Conservation (phyloP, 2,888 invertebrate species). For the Dicroscelio sp. region DNA sequence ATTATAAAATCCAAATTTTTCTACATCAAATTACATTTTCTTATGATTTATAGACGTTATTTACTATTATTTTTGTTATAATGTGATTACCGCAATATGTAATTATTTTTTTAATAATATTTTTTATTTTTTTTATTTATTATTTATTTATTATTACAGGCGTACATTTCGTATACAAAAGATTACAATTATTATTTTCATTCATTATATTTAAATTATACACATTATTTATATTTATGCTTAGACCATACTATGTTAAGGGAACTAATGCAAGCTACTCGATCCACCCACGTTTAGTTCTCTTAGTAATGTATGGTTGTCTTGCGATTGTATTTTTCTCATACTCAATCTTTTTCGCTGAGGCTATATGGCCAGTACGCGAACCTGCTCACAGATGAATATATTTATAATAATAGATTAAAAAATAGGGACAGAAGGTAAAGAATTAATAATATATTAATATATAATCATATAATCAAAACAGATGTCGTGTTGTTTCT, state of each 20-base stretch:
- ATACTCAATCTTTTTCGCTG: neutral
- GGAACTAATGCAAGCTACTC: neutral
- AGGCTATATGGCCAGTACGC: neutral
- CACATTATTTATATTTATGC: too few relatives aligned
- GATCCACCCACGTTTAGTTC: neutral
- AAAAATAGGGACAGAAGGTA: neutral
- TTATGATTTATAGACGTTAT: too few relatives aligned
- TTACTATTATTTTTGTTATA: too few relatives aligned
- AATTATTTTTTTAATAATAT: too few relatives aligned
- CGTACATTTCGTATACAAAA: neutral
- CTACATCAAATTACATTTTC: too few relatives aligned
- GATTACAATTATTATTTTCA: neutral
- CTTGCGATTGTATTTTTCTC: too few relatives aligned
- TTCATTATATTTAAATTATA: neutral
- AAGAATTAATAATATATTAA: neutral
- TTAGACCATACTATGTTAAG: neutral
- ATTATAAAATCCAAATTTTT: too few relatives aligned
- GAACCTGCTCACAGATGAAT: neutral
- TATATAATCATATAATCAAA: neutral
- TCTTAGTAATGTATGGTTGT: too few relatives aligned
- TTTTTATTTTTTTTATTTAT: neutral
- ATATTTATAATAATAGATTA: neutral
- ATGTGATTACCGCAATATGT: too few relatives aligned
- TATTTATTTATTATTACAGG: neutral
- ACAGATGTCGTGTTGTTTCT: neutral